A percentile compares a stretch with the other conserved stretches of the same genome.
phyloP scores from a whole-genome alignment of 1,140 invertebrate genomes.

The Aethina tumida region DNA sequence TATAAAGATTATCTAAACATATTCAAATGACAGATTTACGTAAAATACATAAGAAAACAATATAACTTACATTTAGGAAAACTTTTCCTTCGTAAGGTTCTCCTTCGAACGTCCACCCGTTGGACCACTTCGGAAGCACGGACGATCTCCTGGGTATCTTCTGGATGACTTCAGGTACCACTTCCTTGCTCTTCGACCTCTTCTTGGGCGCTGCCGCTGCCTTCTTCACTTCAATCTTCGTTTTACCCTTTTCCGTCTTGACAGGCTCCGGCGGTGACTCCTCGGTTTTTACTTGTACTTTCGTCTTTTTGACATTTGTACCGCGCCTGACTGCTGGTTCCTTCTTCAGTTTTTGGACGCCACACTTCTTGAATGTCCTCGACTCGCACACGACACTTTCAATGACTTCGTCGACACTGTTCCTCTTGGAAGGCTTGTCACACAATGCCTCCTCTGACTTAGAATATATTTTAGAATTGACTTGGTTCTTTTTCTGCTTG shows the following conservation, averaged over 20 bases:
- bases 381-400: conserved; percentile 34
- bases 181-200: conserved; percentile 34
- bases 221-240: conserved; percentile 8
- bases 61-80: conserved; percentile 74
- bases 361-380: conserved; percentile 16
- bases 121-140: conserved; percentile 69
- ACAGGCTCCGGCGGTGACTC: conserved; percentile 3
- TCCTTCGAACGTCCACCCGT: conserved; percentile 87
- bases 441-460: conserved; percentile 40
- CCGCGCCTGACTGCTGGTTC: conserved; percentile 3
- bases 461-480: conserved; percentile 35
- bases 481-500: conserved; percentile 26
- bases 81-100: conserved; percentile 73
- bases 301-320: conserved; percentile 6
- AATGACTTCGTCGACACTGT: conserved; percentile 42
- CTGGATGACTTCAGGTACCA: conserved; percentile 33
- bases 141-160: conserved; percentile 36
- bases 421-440: conserved; percentile 44
- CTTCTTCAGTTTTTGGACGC: neutral
- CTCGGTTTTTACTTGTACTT: conserved; percentile 5
- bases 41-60: no score
- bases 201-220: conserved; percentile 9
- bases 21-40: no score
- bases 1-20: no score
- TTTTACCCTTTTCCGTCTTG: conserved; percentile 42